Conservation (phyloP, 1,140 invertebrate species). For the Grapholita molesta region DNA sequence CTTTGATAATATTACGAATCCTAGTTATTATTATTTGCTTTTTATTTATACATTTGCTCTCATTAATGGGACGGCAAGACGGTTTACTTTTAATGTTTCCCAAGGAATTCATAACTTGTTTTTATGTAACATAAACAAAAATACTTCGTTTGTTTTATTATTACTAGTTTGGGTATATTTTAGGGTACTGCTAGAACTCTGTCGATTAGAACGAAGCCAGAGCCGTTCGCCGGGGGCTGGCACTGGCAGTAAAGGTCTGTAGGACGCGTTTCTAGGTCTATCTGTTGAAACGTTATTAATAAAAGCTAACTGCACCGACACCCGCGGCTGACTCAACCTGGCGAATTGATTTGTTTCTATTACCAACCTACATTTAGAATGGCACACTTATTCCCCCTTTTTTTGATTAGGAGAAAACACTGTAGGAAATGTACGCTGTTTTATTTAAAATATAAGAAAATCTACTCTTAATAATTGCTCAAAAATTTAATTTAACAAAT, state of each 20-base stretch:
- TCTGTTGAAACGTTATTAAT: constrained; percentile 1
- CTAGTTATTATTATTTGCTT: too few species aligned
- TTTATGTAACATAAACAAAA: too few species aligned
- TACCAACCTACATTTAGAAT: background rate
- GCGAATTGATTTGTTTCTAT: constrained; percentile 9
- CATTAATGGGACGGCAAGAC: too few species aligned
- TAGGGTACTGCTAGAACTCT: background rate
- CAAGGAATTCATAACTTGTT: too few species aligned
- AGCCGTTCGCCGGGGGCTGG: constrained; percentile 3
- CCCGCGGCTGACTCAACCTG: background rate
- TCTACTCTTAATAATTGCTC: too few species aligned
- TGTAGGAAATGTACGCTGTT: background rate
- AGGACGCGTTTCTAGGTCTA: background rate
- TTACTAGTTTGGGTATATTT: background rate
- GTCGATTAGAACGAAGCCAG: background rate
- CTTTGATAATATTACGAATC: too few species aligned
- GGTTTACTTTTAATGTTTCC: too few species aligned
- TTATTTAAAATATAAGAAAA: background rate
- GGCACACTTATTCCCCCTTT: background rate
- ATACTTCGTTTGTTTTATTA: too few species aligned
- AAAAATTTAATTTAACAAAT: too few species aligned
- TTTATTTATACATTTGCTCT: too few species aligned
- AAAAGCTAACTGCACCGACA: constrained; percentile 2
- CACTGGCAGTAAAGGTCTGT: background rate
- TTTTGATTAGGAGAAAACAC: background rate